phyloP scores from a whole-genome alignment of 2,113 vertebrate species.

The Aleadryas rufinucha region DNA sequence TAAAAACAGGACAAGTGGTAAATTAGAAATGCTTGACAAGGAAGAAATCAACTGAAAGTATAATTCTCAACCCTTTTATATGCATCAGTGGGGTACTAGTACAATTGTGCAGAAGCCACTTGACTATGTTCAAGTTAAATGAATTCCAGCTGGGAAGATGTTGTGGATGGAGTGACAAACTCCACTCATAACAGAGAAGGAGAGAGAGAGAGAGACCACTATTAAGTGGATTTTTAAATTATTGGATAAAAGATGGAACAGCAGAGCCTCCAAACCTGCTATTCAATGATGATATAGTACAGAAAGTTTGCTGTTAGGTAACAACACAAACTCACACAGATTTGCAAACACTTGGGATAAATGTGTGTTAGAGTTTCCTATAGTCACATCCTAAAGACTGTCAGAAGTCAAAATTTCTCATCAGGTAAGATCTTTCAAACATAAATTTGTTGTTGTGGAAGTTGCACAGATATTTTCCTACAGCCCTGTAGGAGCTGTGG shows the following conservation, averaged over 20 bases:
- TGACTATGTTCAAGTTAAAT: constrained; percentile 3
- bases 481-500: neutral
- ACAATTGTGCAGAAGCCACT: constrained; percentile 39
- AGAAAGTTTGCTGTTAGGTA: neutral
- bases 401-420: neutral
- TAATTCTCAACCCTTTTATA: constrained; percentile 40
- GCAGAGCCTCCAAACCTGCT: neutral
- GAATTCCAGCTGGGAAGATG: neutral
- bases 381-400: neutral
- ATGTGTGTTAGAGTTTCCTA: neutral
- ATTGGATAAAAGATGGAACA: neutral
- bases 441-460: neutral
- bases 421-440: neutral
- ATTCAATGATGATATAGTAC: neutral
- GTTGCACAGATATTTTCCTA: neutral
- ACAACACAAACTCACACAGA: neutral
- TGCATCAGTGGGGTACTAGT: constrained; percentile 1
- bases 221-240: neutral
- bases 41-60: constrained; percentile 48
- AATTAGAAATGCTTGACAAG: constrained; percentile 46
- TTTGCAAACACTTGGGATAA: neutral
- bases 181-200: neutral
- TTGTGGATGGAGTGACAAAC: neutral
- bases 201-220: neutral
- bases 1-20: constrained; percentile 54